These are phyloP conservation scores for Argya squamiceps DNA, from an alignment of 2,797 vertebrate genomes.

Conservation along the genomic window DNA sequence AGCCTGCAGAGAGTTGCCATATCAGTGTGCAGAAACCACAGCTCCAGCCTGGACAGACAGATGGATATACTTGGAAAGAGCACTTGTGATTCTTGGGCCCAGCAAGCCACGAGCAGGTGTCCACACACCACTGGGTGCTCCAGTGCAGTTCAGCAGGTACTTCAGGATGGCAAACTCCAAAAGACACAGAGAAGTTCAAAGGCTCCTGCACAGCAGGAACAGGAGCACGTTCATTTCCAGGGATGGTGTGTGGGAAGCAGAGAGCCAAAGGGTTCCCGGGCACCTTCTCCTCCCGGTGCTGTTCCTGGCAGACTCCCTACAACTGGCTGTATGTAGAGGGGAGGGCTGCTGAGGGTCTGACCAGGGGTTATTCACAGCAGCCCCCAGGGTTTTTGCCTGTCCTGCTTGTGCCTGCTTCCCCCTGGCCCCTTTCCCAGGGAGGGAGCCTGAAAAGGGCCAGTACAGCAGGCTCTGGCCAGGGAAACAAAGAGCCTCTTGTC, in stretches of 20 bases:
- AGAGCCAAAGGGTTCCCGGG: neutral
- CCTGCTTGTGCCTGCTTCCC: constrained; percentile 41
- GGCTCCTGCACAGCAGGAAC: rapidly evolving
- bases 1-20: neutral
- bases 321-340: neutral
- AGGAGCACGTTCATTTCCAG: rapidly evolving
- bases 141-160: neutral
- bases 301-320: neutral
- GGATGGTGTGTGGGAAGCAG: neutral
- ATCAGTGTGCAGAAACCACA: neutral
- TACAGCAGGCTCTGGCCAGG: neutral
- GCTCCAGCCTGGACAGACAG: neutral
- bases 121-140: neutral
- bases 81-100: rapidly evolving
- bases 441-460: constrained; percentile 55
- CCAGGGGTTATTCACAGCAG: neutral
- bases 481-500: constrained; percentile 75
- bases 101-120: rapidly evolving
- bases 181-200: neutral
- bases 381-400: neutral
- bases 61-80: rapidly evolving
- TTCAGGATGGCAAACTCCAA: neutral
- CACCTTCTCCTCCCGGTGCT: neutral
- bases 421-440: constrained; percentile 44
- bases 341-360: neutral